These are phyloP conservation scores for Poecilobothrus nobilitatus DNA, from an alignment of 2,888 invertebrate species.

Conservation along the genomic window DNA sequence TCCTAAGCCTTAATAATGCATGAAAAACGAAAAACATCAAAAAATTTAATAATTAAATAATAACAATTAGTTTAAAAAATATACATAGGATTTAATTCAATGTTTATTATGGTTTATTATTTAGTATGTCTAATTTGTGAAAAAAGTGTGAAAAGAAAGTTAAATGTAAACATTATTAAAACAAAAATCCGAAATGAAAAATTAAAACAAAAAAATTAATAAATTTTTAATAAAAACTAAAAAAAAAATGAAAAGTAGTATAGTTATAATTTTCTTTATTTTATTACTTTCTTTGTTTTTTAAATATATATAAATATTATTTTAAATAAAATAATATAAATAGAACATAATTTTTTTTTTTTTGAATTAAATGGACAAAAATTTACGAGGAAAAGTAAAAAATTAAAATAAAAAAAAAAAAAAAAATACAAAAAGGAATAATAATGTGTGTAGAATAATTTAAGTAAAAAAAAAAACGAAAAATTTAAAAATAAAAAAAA, in stretches of 20 bases:
- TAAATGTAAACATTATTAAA: background rate
- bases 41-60: no score
- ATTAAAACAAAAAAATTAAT: background rate
- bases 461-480: background rate
- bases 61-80: no score
- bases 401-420: no score
- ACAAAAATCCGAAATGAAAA: background rate
- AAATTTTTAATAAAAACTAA: background rate
- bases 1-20: no score
- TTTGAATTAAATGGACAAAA: background rate
- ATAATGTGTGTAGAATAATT: background rate
- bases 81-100: no score
- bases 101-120: background rate
- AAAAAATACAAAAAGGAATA: background rate
- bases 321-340: background rate
- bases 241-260: background rate
- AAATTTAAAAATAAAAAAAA: background rate
- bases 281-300: background rate
- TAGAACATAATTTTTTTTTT: background rate
- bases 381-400: background rate
- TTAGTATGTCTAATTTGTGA: background rate
- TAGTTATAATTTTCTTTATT: slow-evolving; percentile 1
- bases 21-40: no score
- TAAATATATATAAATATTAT: background rate
- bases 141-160: background rate